Base-by-base conservation (phyloP, 2,888 invertebrate species). In the Frankliniella intonsa region DNA sequence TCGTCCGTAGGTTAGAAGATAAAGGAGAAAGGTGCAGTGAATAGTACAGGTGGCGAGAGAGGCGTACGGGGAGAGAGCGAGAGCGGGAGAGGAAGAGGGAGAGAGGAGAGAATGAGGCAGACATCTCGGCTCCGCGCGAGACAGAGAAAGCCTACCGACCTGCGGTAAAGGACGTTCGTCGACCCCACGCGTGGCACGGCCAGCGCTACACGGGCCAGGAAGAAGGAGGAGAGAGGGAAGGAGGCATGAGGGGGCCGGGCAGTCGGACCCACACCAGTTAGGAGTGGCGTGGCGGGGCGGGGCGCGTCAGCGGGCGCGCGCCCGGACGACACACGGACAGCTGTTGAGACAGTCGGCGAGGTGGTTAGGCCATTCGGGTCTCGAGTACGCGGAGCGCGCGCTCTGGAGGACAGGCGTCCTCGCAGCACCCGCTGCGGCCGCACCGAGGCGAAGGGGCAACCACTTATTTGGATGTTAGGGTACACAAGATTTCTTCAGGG, bases 111-210 rank as follows among this genome's bases (percentile, higher is more conserved):
- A 22, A 22, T 5, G 69, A 22, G 17, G n/a, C 19, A n/a, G 17
- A n/a, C 3, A n/a, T 9, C 14, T 22, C 69, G 19, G 69, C 22
- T 22, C 69, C 19, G 69, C 69, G 69, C 25, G 22, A 22, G 69
- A 76, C 25, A 76, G 69, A 76, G 69, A 76, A 76, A 76, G 69
- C 69, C 22, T 76, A 25, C 69, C 11, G 11, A n/a, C 38, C 38
- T 14, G 62, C 62, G 62, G 62, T n/a, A 76, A 76, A 76, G 69
- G 69, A 76, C 69, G 69, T 76, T 76, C 69, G 69, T 76, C 25
- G 22, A 76, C 69, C 69, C 69, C 69, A 12, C 11, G 25, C n/a
- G n/a, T n/a, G n/a, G n/a, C n/a, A n/a, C n/a, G n/a, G n/a, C n/a
- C n/a, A n/a, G 69, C n/a, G 62, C 62, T n/a, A 14, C 55, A 14